These are phyloP conservation scores for Frieseomelitta varia DNA, from an alignment of 1,140 invertebrate species.

Conservation along the genomic window DNA sequence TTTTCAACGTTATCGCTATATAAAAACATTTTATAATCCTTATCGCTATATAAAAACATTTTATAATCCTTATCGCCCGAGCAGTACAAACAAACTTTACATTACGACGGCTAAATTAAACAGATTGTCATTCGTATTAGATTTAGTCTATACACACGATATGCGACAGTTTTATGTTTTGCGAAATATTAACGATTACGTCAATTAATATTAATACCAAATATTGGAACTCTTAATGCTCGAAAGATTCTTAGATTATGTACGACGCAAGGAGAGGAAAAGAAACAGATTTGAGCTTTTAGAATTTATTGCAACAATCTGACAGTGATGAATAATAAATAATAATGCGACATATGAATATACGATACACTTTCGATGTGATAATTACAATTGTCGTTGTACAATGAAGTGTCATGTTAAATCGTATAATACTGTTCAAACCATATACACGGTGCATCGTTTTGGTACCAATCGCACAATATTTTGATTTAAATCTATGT, in stretches of 20 bases:
- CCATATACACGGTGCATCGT: conserved; percentile 6
- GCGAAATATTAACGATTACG: no score
- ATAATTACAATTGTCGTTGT: background rate
- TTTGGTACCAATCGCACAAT: background rate
- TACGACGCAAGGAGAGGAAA: background rate
- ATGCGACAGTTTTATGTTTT: background rate
- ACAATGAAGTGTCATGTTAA: no score
- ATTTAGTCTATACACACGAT: background rate
- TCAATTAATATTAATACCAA: no score
- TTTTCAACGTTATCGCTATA: background rate
- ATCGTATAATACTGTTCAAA: background rate
- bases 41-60: background rate
- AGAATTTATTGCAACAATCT: background rate
- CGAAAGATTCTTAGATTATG: background rate
- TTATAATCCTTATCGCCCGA: background rate
- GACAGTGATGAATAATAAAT: background rate
- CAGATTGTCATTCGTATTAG: background rate
- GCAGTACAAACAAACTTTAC: background rate
- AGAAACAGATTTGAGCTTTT: fast-evolving
- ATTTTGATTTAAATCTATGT: background rate
- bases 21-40: background rate
- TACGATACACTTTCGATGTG: background rate
- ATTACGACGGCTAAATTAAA: no score
- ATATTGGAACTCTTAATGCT: no score
- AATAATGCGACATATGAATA: no score